Percentiles rank a stretch among this genome's conserved stretches.
phyloP scores from a whole-genome alignment of 2,888 invertebrate species.

The Hesperia comma region DNA sequence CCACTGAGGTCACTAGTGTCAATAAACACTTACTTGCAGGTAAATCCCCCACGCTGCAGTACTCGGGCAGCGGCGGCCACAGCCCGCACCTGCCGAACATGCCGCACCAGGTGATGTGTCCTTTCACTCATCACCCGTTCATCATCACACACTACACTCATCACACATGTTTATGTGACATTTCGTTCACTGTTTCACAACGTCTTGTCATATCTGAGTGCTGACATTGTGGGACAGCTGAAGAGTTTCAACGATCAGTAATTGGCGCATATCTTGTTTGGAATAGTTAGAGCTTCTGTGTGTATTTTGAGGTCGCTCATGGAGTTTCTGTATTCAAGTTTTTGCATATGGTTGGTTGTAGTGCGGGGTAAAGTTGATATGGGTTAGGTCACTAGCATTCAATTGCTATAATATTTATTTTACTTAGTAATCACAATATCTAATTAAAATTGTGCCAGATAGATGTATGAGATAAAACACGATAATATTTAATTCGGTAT shows the following conservation, averaged over 20 bases:
- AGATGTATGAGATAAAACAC: too few relatives aligned
- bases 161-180: background rate
- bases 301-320: conserved; percentile 33
- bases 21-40: conserved; percentile 50
- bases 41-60: conserved; percentile 72
- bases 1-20: too few relatives aligned
- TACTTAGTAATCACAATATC: too few relatives aligned
- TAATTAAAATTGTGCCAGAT: too few relatives aligned
- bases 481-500: too few relatives aligned
- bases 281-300: conserved; percentile 36
- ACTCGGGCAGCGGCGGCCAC: conserved; percentile 66
- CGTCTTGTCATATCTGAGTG: too few relatives aligned
- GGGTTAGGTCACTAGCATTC: too few relatives aligned
- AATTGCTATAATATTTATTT: too few relatives aligned
- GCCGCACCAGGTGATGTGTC: conserved; percentile 69
- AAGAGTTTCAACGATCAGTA: conserved; percentile 6
- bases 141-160: background rate
- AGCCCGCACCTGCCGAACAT: conserved; percentile 68
- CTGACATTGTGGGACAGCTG: conserved; percentile 4
- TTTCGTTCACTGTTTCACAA: conserved; percentile 6
- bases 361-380: background rate
- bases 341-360: conserved; percentile 27
- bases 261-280: conserved; percentile 23
- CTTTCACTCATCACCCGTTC: background rate
- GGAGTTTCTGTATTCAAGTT: background rate